Percentiles rank a stretch among this genome's conserved stretches.
Evolutionary conservation across 2,797 vertebrate genomes (phyloP).

Genomic region (Threskiornis aethiopicus): DNA sequence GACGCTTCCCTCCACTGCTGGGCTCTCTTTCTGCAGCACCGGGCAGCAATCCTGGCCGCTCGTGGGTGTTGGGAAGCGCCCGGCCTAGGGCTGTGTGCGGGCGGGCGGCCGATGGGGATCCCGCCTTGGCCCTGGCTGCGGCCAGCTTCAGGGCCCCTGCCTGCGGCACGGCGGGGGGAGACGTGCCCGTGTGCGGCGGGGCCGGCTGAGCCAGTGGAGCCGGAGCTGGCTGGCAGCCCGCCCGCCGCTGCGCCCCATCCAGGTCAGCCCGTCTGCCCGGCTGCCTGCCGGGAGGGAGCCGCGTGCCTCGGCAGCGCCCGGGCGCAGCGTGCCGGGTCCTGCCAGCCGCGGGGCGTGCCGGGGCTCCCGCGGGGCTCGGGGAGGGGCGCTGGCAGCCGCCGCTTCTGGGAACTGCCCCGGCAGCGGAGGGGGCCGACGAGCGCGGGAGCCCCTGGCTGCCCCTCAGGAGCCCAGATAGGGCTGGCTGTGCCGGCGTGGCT

Average conservation of each 20-base stretch:
- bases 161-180: background rate
- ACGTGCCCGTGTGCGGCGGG: background rate
- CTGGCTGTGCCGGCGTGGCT: background rate
- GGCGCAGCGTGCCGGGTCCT: slow-evolving; percentile 21
- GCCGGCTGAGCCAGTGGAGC: slow-evolving; percentile 51
- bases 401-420: background rate
- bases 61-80: background rate
- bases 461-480: background rate
- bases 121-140: background rate
- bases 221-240: slow-evolving; percentile 5
- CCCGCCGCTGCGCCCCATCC: slow-evolving; percentile 8
- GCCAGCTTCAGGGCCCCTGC: background rate
- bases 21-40: background rate
- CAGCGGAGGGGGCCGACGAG: background rate
- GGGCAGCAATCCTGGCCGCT: background rate
- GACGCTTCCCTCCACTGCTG: background rate
- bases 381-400: background rate
- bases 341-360: background rate
- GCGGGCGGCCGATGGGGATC: background rate
- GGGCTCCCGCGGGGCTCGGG: background rate
- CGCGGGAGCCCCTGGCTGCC: background rate
- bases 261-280: slow-evolving; percentile 9
- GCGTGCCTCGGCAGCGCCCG: slow-evolving; percentile 39
- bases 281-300: background rate
- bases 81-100: background rate